Percentiles rank a stretch among this genome's conserved stretches.
Evolutionary conservation across 2,888 invertebrate species (phyloP).

Genomic region (Orchesella flavescens): DNA sequence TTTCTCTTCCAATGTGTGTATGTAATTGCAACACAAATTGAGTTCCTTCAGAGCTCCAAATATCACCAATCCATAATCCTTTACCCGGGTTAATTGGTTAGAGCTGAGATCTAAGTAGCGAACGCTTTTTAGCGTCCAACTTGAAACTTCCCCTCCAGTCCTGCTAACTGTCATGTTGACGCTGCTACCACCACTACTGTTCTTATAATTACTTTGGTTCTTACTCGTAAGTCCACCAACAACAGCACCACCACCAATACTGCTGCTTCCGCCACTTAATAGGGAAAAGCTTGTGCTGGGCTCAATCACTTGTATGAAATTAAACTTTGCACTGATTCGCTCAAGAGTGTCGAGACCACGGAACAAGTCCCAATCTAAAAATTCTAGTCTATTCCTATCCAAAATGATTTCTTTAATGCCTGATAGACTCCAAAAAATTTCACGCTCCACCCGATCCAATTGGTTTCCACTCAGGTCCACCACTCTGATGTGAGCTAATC

Average conservation of each 20-base stretch:
- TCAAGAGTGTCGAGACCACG: conserved; percentile 62
- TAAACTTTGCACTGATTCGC: conserved; percentile 65
- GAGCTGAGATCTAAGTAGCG: conserved; percentile 64
- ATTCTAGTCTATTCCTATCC: conserved; percentile 68
- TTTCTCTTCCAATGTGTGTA: conserved; percentile 69
- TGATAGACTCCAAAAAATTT: conserved; percentile 63
- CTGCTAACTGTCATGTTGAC: conserved; percentile 4
- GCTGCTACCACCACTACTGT: neutral
- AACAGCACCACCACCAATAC: conserved; percentile 30
- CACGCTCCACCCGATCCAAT: conserved; percentile 63
- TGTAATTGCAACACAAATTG: conserved; percentile 70
- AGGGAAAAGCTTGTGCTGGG: conserved; percentile 57
- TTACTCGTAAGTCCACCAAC: conserved; percentile 25
- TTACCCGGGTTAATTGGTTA: conserved; percentile 69
- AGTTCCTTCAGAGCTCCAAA: conserved; percentile 65
- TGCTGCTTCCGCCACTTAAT: conserved; percentile 18
- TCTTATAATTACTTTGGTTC: neutral
- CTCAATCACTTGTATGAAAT: conserved; percentile 68
- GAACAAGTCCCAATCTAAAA: conserved; percentile 69
- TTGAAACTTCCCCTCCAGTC: conserved; percentile 14
- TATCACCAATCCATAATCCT: conserved; percentile 63
- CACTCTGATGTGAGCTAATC: conserved; percentile 50
- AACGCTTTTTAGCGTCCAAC: conserved; percentile 65
- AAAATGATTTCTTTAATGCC: conserved; percentile 66
- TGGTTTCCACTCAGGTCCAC: conserved; percentile 68